Evolutionary conservation across 2,797 vertebrate genomes (phyloP), one percentile per base, ranked within the genome.

Genomic region (Mus spretus): DNA sequence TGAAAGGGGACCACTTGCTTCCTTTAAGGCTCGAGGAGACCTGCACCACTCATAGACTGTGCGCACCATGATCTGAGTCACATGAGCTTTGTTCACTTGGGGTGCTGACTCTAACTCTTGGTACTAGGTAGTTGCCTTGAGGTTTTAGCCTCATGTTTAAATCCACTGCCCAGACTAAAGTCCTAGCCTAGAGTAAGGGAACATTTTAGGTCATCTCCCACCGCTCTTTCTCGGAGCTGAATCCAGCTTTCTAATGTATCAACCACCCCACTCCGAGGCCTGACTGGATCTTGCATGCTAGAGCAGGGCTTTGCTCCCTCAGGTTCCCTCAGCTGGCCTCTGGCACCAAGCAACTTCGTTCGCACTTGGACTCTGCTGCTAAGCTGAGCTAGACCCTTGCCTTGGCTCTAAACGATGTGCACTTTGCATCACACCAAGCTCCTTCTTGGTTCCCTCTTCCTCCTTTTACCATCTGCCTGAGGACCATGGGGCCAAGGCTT

Each of bases 271-370:
- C 34, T 44, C 15, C 28, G 40, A 57, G 50, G 5, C 7, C 50
- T 44, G 3, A 31, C 14, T 22, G 17, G 57, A 59, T 34, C 57
- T 83, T 47, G 11, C 22, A 8, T 4, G 1, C 14, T 1, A 6
- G 50, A 1, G 15, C 26, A 24, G 2, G 6, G 17, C 37, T 63
- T 14, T 77, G 26, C 34, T 31, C 28, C 63, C 14, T 5, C 14
- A 1, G 0, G 5, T n/a, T 3, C 44, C 20, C 44, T 85, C 0
- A 0, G 47, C 55, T 0, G 0, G 34, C 44, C 26, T 40, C 67
- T 19, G 55, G 44, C 26, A 7, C 61, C 40, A 47, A 63, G 17
- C 17, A 17, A 14, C 3, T 5, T 81, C 28, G 6, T n/a, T 37
- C 2, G 2, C 44, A 55, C 57, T 74, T 24, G 6, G 37, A 2